Evolutionary conservation across 2,113 vertebrate species (phyloP), one percentile per base, ranked within the genome.

Genomic region (Ia io): DNA sequence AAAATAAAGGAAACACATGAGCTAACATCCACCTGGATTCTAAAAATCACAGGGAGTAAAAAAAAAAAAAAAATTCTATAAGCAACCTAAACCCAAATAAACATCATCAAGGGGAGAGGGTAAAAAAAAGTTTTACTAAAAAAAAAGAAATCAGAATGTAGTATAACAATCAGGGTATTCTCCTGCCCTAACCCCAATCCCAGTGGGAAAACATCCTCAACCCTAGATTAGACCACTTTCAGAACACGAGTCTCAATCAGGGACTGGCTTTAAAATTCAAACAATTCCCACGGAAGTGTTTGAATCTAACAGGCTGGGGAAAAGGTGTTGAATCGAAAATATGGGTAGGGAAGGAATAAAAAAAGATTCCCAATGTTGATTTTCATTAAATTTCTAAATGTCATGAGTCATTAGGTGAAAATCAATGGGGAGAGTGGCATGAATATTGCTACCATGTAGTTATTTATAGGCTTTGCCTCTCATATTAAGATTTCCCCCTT

Each of bases 351-450:
- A 59, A 79, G 32, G 56, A 65, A 73, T 65, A 9, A 63, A 78
- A 78, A 83, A 90, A 69, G 69, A 65, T 44, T 84, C 37, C 71
- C 82, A 37, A 42, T 61, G 44, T 74, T 63, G 47, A 51, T 95
- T 96, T 96, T 92, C 94, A 95, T 80, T 91, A 71, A 65, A 65
- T 88, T 95, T 94, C 92, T 91, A 94, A 97, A 84, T 85, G 88
- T 92, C 88, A 88, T 74, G 82, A 59, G 94, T 95, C 90, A 95
- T 2, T 40, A 37, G 73, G 74, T 70, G 91, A 76, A 93, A 88
- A 67, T 69, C 87, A 88, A 67, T 35, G 10, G 2, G 3, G 51
- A 73, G 25, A 37, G 44, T 47, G 59, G 17, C 40, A 42, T 37
- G 28, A 79, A 94, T 83, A 91, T 47, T 40, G 74, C 82, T 93